Percentiles rank a stretch among this genome's conserved stretches.
Evolutionary conservation across 2,888 invertebrate species (phyloP).

Genomic region (Amblyteles armatorius): DNA sequence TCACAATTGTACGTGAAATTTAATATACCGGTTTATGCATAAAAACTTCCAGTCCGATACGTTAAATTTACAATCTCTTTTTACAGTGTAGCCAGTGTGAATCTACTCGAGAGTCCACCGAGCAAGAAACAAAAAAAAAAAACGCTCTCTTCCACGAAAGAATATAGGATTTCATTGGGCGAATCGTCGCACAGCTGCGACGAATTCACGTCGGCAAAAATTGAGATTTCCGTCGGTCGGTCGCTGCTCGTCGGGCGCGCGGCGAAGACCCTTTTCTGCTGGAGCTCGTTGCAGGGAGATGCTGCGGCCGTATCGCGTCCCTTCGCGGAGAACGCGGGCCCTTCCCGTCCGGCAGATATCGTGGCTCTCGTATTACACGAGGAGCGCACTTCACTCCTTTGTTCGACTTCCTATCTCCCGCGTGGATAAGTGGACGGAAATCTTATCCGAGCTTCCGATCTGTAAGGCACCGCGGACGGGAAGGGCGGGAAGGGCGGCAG

Average conservation of each 20-base stretch:
- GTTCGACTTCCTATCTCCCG: constrained; percentile 70
- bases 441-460: constrained; percentile 76
- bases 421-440: constrained; percentile 69
- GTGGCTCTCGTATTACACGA: constrained; percentile 44
- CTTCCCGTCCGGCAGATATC: constrained; percentile 38
- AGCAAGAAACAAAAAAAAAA: neutral
- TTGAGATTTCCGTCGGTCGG: constrained; percentile 37
- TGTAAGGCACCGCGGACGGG: neutral
- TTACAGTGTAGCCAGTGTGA: too few relatives aligned
- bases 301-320: neutral
- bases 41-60: too few relatives aligned
- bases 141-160: constrained; percentile 20
- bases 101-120: too few relatives aligned
- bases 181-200: constrained; percentile 19
- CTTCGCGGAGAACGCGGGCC: neutral
- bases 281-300: neutral
- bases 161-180: constrained; percentile 31
- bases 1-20: too few relatives aligned
- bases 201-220: constrained; percentile 32
- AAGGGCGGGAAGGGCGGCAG: neutral
- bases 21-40: too few relatives aligned
- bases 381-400: constrained; percentile 44
- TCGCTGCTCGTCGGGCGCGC: constrained; percentile 17
- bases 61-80: too few relatives aligned
- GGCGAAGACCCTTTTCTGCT: neutral